Evolutionary conservation across 2,113 vertebrate genomes (phyloP).

Genomic region (Barnardius zonarius): DNA sequence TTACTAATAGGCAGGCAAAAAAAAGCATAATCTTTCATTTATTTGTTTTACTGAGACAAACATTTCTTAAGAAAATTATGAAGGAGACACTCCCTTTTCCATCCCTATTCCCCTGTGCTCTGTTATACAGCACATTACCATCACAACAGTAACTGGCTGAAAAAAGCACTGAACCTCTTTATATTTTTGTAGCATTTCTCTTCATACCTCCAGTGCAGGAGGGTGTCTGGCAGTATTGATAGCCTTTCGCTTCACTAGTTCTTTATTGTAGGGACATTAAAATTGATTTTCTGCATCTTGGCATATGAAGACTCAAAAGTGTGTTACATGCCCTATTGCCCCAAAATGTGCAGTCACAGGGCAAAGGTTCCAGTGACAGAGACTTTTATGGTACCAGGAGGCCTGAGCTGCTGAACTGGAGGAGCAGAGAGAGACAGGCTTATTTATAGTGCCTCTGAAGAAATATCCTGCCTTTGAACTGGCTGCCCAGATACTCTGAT

Average conservation of each 20-base stretch:
- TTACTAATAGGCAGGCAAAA: background rate
- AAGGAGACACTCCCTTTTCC: background rate
- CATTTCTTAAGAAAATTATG: background rate
- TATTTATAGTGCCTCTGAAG: conserved; percentile 26
- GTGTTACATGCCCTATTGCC: conserved; percentile 21
- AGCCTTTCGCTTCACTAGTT: background rate
- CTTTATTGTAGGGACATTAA: conserved; percentile 28
- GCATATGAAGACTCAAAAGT: conserved; percentile 16
- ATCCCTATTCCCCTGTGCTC: background rate
- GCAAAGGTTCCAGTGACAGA: background rate
- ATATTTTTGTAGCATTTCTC: background rate
- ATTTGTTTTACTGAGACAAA: background rate
- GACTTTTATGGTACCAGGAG: conserved; percentile 43
- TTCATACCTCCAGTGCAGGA: background rate
- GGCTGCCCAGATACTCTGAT: background rate
- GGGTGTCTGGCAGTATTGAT: background rate
- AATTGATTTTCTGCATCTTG: conserved; percentile 60
- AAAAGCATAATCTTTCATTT: background rate
- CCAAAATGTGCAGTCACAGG: background rate
- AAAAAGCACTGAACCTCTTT: background rate
- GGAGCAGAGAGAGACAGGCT: background rate
- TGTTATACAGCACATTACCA: background rate
- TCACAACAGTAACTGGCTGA: background rate
- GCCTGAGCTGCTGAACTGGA: conserved; percentile 31
- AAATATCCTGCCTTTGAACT: conserved; percentile 33